Conservation (phyloP, 2,888 invertebrate species). For the Spilarctia lutea region DNA sequence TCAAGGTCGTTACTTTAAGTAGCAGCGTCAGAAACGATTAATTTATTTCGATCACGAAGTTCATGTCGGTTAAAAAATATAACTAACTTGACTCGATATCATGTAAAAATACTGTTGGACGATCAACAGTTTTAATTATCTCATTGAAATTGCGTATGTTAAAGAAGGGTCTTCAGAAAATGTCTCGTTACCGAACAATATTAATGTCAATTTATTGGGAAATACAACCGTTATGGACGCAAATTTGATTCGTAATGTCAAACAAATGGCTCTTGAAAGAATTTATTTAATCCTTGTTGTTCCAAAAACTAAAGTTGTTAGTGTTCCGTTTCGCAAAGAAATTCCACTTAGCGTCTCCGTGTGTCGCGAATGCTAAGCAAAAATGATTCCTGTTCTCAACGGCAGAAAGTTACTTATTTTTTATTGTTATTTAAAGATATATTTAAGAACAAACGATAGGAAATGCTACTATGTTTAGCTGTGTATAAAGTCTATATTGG, state of each 20-base stretch:
- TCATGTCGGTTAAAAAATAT: neutral
- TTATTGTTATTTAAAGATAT: conserved; percentile 64
- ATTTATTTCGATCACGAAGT: neutral
- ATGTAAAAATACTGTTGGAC: neutral
- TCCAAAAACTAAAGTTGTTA: conserved; percentile 74
- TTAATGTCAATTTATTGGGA: conserved; percentile 61
- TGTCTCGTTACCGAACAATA: conserved; percentile 42
- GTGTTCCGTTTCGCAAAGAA: conserved; percentile 76
- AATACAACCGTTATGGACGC: conserved; percentile 57
- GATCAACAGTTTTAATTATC: neutral
- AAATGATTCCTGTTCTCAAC: conserved; percentile 63
- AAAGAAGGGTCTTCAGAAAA: conserved; percentile 23
- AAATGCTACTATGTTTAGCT: conserved; percentile 42
- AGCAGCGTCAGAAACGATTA: neutral
- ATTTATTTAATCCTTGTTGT: conserved; percentile 79
- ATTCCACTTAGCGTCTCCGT: conserved; percentile 68
- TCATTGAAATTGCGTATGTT: conserved; percentile 2
- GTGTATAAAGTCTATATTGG: conserved; percentile 51
- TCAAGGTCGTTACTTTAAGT: neutral
- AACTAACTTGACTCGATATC: neutral
- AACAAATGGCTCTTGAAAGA: conserved; percentile 69
- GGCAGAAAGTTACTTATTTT: conserved; percentile 66
- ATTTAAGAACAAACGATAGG: conserved; percentile 30
- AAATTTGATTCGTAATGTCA: conserved; percentile 69
- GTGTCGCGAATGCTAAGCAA: conserved; percentile 57